Base-by-base conservation (phyloP, 2,888 invertebrate genomes). In the Tetragonisca angustula region DNA sequence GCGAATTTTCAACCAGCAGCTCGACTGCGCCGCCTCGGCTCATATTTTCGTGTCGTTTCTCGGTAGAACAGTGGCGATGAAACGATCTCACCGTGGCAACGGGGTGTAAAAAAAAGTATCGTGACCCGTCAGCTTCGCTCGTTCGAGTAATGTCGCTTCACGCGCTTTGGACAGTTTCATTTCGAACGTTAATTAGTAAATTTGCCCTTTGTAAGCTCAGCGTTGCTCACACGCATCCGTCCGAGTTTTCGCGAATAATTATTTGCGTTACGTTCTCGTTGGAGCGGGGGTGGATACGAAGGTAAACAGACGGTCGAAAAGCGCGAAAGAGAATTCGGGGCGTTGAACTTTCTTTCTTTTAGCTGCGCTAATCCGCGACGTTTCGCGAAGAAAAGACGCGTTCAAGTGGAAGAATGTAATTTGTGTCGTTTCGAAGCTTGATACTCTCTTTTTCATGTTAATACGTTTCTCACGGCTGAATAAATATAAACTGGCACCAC, bases 181-280 rank as follows among this genome's bases (percentile, higher is more conserved):
- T 62, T 43, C 6, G 52, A 68, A 24, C 54, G 61, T n/a, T 36
- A 43, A 43, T 43, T n/a, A 43, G 79, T 56, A 49, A 79, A 64
- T 54, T 70, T 32, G 15, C 52, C 49, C 27, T 36, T 19, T 9
- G 9, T 17, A 24, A 76, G 43, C 43, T 43, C 11, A 9, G 11
- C 43, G 36, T 52, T n/a, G 21, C 15, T 43, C 32, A 6, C n/a
- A 50, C 61, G 32, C 27, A 61, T 43, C 70, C 70, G 69, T 77
- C 56, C 65, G 54, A 15, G 50, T 36, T 17, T 27, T 6, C 49
- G 24, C 68, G 67, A 50, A 62, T 65, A 70, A 77, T 65, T 80
- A 80, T 70, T 64, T 64, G 69, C 27, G 49, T 64, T 56, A 62
- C 27, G 49, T 43, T 50, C 32, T 56, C 64, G 70, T 79, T 79